Base-by-base conservation (phyloP, 2,888 invertebrate genomes). In the Stenurella melanura region DNA sequence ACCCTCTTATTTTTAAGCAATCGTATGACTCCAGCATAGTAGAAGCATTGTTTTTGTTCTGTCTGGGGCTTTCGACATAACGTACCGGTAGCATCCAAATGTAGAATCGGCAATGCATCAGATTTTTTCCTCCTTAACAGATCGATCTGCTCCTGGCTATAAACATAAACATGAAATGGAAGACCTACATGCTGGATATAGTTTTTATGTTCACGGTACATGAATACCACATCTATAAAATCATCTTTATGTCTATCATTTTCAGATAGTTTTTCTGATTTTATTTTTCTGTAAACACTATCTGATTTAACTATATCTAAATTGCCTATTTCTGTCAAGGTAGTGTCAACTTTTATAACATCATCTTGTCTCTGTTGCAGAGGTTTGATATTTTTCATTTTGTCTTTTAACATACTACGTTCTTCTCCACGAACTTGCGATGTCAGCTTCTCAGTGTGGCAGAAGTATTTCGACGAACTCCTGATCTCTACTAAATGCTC, bases 261-360 rank as follows among this genome's bases (percentile, higher is more conserved):
- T 50, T 17, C 63, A 26, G 63, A 63, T 50, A 72, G 19, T n/a
- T n/a, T n/a, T n/a, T n/a, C n/a, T n/a, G n/a, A n/a, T n/a, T 30
- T 69, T 10, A 69, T 21, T 54, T 54, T 72, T 26, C 63, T 38
- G 18, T 72, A 64, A 5, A 72, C 72, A 72, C 54, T 19, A 73
- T 73, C 73, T 5, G 73, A 73, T 73, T 57, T 56, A n/a, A 66
- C 56, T 64, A 10, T 64, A 64, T 58, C 73, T 56, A 64, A n/a
- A n/a, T n/a, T n/a, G n/a, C n/a, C n/a, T n/a, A n/a, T n/a, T n/a
- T n/a, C n/a, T n/a, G n/a, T n/a, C n/a, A n/a, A n/a, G n/a, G n/a
- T n/a, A 18, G 18, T n/a, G n/a, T 64, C 30, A 54, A 19, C 26
- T 56, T 26, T 6, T 34, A 66, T 26, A 26, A 73, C 64, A n/a